Evolutionary conservation across 2,113 vertebrate species (phyloP).

Genomic region (Papio anubis): DNA sequence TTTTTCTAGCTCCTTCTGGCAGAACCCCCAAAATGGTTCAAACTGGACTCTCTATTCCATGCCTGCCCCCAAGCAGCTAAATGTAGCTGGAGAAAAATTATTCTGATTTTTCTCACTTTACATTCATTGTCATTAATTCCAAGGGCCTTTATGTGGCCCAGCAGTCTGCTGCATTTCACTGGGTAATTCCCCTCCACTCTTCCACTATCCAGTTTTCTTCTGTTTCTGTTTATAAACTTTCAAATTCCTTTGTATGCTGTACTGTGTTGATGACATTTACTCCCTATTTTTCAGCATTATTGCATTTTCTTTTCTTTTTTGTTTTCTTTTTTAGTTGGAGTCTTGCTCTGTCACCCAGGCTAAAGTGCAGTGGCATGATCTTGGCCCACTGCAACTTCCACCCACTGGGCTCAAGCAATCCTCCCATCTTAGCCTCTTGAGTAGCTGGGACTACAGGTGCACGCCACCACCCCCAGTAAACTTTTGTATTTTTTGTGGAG

Average conservation of each 20-base stretch:
- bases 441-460: no score
- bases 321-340: no score
- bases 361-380: no score
- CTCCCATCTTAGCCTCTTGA: no score
- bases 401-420: no score
- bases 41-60: background rate
- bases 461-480: no score
- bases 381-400: no score
- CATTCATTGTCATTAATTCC: background rate
- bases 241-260: background rate
- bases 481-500: no score
- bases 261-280: background rate
- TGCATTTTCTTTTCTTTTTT: background rate
- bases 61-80: background rate
- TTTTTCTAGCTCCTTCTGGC: background rate
- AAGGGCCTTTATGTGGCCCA: background rate
- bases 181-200: background rate
- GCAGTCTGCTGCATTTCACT: background rate
- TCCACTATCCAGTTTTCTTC: background rate
- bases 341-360: no score
- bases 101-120: background rate
- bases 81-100: background rate
- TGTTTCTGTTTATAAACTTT: background rate
- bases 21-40: background rate
- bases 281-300: background rate